Base-by-base conservation (phyloP, 2,797 vertebrate species). In the Gymnothorax javanicus region DNA sequence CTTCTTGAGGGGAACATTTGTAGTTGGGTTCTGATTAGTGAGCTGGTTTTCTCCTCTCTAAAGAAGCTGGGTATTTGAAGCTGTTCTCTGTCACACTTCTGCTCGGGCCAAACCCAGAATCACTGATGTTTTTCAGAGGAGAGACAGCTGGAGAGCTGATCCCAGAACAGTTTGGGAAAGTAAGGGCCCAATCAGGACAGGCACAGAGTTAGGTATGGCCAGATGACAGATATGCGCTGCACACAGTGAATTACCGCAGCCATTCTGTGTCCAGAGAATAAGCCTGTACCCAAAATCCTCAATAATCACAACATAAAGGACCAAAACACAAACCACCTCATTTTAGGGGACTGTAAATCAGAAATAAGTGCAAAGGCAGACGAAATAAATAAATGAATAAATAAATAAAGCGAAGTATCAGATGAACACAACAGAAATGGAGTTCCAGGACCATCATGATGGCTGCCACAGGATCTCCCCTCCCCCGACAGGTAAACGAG, bases 11-110 rank as follows among this genome's bases (percentile, higher is more conserved):
- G 25, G 56, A 59, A 84, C 7, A 79, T 25, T 20, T 84, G 62
- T 84, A 84, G 7, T 64, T 84, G 25, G n/a, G 83, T 67, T 33
- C 25, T 64, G 50, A 84, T 84, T 64, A 64, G 43, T 50, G 59
- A 67, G 60, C 8, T 23, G 7, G n/a, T 20, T 84, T 62, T 27
- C 57, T 64, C 58, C 11, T 50, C 59, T 12, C 8, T 25, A 20
- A 33, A 64, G 7, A 62, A 13, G 59, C 25, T 33, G 82, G 27
- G 57, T 57, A 8, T 62, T 84, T 84, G 57, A 59, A 57, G 81
- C 57, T 27, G 23, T 54, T 15, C 50, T 8, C 56, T 58, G n/a
- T 7, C 9, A 57, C 23, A n/a, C 79, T 52, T 56, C 8, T 43
- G 25, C 71, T 77, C 33, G 50, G 7, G 12, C 27, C 33, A 50